Evolutionary conservation across 2,888 invertebrate genomes (phyloP), one percentile per base, ranked within the genome.

Genomic region (Euplexia lucipara): DNA sequence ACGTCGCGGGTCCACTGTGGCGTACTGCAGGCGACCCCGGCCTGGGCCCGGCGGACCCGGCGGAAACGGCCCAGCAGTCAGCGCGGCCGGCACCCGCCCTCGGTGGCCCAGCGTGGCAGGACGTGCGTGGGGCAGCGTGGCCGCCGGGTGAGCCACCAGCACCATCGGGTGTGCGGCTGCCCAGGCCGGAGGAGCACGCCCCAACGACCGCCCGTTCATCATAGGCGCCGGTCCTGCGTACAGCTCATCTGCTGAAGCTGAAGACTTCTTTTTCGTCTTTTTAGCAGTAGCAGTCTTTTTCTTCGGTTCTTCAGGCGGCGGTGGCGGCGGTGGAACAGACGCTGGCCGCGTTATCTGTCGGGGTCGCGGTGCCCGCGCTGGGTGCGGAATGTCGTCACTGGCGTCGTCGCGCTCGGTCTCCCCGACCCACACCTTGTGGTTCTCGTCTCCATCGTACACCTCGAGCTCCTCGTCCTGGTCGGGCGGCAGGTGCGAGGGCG

Each of bases 401-500:
- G 97, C 96, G 74, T 96, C 96, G 83, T 97, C 97, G 72, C 97
- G 97, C 35, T 98, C 95, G 62, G 97, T 96, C 88, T 98, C 98
- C 34, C 98, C 98, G 2, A 98, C 97, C 98, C 99, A 99, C 42
- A 99, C 97, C 91, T 99, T 99, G 90, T 99, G 98, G 89, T 99
- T 99, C 91, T 98, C 98, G 86, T 98, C 98, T 0, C 98, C 98
- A 86, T 98, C 98, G 91, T 97, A 98, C 63, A 97, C 97, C 73
- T 98, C 98, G 22, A 97, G 96, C 79, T 98, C 98, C 79, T 98
- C 98, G 66, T 97, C 97, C 34, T 80, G 77, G 83, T 93, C 94
- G 79, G 90, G 92, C 2, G 90, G 92, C 70, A 91, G 81, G 78
- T 91, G 92, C 20, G 92, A 84, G 18, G 95, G 94, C 34, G 93